phyloP scores from a whole-genome alignment of 2,888 invertebrate species.

The Prenolepis imparis region DNA sequence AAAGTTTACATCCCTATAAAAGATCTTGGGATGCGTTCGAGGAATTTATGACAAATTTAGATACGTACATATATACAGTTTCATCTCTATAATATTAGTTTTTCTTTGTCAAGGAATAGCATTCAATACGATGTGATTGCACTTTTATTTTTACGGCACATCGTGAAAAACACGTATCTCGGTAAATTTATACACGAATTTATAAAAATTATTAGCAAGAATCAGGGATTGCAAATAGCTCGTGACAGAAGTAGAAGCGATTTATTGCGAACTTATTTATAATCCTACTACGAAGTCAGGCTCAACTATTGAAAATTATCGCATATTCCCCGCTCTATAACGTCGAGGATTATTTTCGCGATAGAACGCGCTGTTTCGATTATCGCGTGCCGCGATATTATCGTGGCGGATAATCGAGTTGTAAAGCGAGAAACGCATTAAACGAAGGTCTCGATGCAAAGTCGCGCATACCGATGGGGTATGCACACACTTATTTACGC shows the following conservation, averaged over 20 bases:
- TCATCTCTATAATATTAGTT: conserved; percentile 43
- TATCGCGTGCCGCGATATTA: conserved; percentile 27
- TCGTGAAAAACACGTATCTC: neutral
- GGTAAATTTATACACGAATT: neutral
- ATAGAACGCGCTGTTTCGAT: conserved; percentile 9
- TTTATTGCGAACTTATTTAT: neutral
- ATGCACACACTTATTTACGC: conserved; percentile 7
- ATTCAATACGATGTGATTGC: neutral
- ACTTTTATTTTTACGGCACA: conserved; percentile 25
- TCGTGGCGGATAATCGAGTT: conserved; percentile 11
- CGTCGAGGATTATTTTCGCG: neutral
- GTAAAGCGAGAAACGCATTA: conserved; percentile 16
- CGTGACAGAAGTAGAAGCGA: too few species aligned
- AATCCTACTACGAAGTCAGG: neutral
- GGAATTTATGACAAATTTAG: conserved; percentile 44
- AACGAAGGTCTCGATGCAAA: conserved; percentile 10
- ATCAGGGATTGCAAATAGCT: neutral
- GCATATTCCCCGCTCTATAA: neutral
- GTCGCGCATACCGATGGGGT: conserved; percentile 34
- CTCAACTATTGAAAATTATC: neutral
- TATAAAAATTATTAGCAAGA: conserved; percentile 5
- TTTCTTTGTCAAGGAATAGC: conserved; percentile 17
- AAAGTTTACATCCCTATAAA: conserved; percentile 14
- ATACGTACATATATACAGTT: conserved; percentile 47
- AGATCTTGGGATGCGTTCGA: conserved; percentile 35